A percentile compares a stretch with the other conserved stretches of the same genome.
Evolutionary conservation across 64 coral and sea anemone species (phyloP).

Genomic region (Montipora sp.): DNA sequence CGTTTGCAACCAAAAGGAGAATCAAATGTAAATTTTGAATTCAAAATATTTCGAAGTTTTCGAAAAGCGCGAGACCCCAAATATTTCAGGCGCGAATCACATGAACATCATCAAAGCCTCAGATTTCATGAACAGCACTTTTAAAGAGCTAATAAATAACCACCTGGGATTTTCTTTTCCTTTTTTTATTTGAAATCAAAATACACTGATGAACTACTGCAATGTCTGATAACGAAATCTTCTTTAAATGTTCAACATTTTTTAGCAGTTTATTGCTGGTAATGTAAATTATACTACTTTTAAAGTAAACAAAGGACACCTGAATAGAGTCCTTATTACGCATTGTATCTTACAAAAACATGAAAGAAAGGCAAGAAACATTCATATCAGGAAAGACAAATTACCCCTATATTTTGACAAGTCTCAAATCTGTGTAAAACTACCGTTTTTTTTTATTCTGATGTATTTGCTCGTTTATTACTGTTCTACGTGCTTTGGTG

Average conservation of each 20-base stretch:
- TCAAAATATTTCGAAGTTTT: neutral
- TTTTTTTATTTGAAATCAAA: neutral
- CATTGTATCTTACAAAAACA: neutral
- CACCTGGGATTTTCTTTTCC: neutral
- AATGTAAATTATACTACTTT: conserved; percentile 7
- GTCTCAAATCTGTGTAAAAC: neutral
- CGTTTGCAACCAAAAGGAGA: neutral
- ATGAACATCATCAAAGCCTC: too few species aligned
- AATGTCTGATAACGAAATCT: neutral
- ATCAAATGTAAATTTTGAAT: too few species aligned
- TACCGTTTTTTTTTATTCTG: neutral
- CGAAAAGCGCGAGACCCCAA: neutral
- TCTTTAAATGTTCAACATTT: neutral
- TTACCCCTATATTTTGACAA: neutral
- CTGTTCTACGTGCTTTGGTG: neutral
- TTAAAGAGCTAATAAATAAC: neutral
- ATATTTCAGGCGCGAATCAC: too few species aligned
- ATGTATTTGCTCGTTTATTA: neutral
- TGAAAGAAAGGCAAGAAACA: neutral
- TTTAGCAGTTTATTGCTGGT: neutral
- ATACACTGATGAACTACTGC: neutral
- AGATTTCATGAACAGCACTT: too few species aligned
- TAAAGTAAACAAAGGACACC: neutral
- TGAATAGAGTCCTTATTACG: neutral
- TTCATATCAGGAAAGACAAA: neutral